Conservation (phyloP, 2,888 invertebrate genomes). For the Prosapia bicincta region DNA sequence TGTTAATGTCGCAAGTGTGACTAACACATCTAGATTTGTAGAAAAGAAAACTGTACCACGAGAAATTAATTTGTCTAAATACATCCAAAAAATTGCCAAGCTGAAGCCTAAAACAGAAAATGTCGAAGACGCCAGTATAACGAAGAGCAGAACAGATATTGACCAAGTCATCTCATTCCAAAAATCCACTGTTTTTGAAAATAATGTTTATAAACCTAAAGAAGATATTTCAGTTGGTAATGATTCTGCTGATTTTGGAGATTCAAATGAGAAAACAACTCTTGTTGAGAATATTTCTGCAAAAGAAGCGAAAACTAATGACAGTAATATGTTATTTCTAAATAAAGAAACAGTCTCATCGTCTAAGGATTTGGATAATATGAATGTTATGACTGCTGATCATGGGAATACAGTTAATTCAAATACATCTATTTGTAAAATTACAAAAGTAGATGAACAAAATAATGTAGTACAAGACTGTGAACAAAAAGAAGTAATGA, state of each 20-base stretch:
- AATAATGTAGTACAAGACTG: too few species aligned
- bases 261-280: too few species aligned
- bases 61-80: neutral
- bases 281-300: too few species aligned
- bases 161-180: neutral
- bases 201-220: neutral
- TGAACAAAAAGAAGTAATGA: too few species aligned
- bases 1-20: too few species aligned
- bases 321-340: neutral
- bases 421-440: too few species aligned
- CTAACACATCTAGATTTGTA: neutral
- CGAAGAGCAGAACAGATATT: neutral
- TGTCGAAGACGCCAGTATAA: neutral
- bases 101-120: neutral
- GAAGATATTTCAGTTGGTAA: neutral
- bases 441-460: too few species aligned
- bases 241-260: neutral
- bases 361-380: neutral
- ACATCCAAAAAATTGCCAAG: neutral
- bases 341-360: neutral
- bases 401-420: too few species aligned
- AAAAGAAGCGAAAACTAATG: neutral
- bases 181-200: neutral
- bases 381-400: too few species aligned
- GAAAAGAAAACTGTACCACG: neutral